Evolutionary conservation across 2,113 vertebrate species (phyloP).

Genomic region (Odontesthes bonariensis): DNA sequence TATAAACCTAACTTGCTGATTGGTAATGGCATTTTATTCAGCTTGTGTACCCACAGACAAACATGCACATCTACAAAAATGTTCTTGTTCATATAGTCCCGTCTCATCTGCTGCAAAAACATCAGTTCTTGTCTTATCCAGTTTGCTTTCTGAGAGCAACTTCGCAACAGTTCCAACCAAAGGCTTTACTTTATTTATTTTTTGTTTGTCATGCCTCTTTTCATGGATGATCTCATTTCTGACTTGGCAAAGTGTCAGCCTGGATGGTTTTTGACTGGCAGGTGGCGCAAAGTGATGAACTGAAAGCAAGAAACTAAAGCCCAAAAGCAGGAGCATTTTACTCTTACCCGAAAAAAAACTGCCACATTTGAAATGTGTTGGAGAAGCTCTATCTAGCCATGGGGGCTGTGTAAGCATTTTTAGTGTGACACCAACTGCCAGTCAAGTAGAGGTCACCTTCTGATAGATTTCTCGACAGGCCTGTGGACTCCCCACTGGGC

Average conservation of each 20-base stretch:
- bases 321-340: constrained; percentile 4
- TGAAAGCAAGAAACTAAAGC: background rate
- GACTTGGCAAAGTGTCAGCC: constrained; percentile 38
- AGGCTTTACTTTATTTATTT: background rate
- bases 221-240: constrained; percentile 33
- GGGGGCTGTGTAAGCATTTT: constrained; percentile 32
- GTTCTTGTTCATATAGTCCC: background rate
- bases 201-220: constrained; percentile 25
- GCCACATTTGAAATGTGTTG: constrained; percentile 14
- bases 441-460: constrained; percentile 63
- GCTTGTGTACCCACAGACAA: background rate
- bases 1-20: constrained; percentile 6
- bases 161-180: constrained; percentile 19
- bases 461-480: constrained; percentile 33
- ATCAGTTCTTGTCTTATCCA: constrained; percentile 30
- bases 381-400: constrained; percentile 15
- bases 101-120: constrained; percentile 15
- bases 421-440: constrained; percentile 24
- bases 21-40: background rate
- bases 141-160: constrained; percentile 31
- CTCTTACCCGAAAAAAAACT: background rate
- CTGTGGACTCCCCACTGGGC: constrained; percentile 51
- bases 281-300: constrained; percentile 5
- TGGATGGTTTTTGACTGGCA: constrained; percentile 43
- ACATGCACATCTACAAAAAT: constrained; percentile 4